phyloP scores from a whole-genome alignment of 1,140 invertebrate genomes.

The Physella acuta region DNA sequence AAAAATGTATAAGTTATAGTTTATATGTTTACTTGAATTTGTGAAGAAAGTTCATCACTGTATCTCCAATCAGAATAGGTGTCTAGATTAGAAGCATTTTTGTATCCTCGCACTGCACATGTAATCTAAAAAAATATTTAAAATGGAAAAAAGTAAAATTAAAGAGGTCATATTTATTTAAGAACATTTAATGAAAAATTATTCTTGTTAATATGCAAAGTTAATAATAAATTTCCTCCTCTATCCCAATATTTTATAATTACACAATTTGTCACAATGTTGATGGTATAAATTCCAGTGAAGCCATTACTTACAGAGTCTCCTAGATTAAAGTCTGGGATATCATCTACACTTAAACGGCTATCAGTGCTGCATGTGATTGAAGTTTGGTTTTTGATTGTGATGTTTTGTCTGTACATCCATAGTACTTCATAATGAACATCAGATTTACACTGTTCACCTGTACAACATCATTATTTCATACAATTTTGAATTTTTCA shows the following conservation, averaged over 20 bases:
- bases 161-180: neutral
- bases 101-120: constrained; percentile 3
- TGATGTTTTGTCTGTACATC: no score
- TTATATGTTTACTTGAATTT: constrained; percentile 20
- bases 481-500: no score
- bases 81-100: neutral
- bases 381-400: neutral
- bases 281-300: neutral
- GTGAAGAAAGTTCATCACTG: constrained; percentile 20
- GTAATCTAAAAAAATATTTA: neutral
- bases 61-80: constrained; percentile 21
- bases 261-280: neutral
- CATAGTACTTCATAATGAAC: constrained; percentile 1
- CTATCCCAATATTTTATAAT: neutral
- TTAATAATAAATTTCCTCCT: neutral
- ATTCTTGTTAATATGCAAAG: neutral
- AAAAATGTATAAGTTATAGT: no score
- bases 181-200: neutral
- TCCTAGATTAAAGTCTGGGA: constrained; percentile 4
- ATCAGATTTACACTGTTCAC: neutral
- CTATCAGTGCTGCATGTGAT: neutral
- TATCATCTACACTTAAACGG: neutral
- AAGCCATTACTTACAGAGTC: constrained; percentile 19
- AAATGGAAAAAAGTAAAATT: neutral
- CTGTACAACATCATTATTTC: no score